Base-by-base conservation (phyloP, 92 coral and sea anemone species). In the Epizoanthus stellaris region DNA sequence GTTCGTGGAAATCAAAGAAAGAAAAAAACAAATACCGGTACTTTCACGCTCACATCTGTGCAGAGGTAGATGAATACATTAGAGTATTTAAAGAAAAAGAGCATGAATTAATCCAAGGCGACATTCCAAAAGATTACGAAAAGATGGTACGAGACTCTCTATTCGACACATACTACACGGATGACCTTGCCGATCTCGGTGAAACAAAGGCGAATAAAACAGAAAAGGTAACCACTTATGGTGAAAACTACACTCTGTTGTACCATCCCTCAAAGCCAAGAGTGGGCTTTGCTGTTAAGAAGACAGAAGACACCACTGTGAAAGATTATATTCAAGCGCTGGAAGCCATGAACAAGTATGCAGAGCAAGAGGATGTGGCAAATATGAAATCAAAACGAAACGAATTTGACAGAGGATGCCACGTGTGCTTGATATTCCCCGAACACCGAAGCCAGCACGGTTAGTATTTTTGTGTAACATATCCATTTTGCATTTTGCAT, bases 21-120 rank as follows among this genome's bases (percentile, higher is more conserved):
- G n/a, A n/a, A n/a, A 13, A 76, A 3, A 0, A 0, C 34, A 30
- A 30, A 30, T 30, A 0, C 34, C 0, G 1, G 34, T 65, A 38
- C 69, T 93, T 90, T 60, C 92, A 81, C 17, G 91, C 87, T 79
- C 96, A 93, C 63, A 68, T 93, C 19, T 93, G 92, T 64, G 73
- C 76, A 7, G 91, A 90, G 63, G 89, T 92, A 20, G 80, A 90
- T 1, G 83, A 85, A 9, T 94, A 87, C 67, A 80, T 94, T 77
- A 25, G 54, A 3, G 84, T 91, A 13, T 90, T 85, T 25, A 30
- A 30, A 30, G 34, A 30, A 30, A 1, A 65, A 36, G 58, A 88
- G 6, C 82, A n/a, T n/a, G n/a, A n/a, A n/a, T n/a, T n/a, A n/a
- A n/a, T n/a, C n/a, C n/a, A n/a, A n/a, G n/a, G n/a, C n/a, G n/a